Evolutionary conservation across 2,797 vertebrate genomes (phyloP).

Genomic region (Enteromius radiatus): DNA sequence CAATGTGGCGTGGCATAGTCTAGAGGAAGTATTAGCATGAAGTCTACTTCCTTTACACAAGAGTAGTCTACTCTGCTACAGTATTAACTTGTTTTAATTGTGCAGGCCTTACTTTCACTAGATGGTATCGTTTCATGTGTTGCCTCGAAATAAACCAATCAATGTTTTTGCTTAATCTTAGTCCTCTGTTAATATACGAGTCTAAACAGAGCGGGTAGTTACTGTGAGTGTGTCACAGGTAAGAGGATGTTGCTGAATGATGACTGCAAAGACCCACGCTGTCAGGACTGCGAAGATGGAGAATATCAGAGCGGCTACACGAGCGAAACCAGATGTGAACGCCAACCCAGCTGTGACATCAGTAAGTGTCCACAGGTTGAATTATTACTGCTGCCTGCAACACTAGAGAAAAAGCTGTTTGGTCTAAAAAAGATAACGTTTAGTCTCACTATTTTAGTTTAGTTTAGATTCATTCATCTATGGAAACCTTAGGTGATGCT

Average conservation of each 20-base stretch:
- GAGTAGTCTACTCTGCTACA: not conserved
- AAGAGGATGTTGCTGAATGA: conserved; percentile 2
- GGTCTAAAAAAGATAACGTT: not conserved
- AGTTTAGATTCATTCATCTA: not conserved
- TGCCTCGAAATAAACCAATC: not conserved
- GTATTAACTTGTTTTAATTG: not conserved
- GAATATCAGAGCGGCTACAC: conserved; percentile 71
- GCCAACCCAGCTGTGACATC: conserved; percentile 72
- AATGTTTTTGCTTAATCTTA: not conserved
- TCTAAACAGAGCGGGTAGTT: not conserved
- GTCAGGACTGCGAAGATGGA: conserved; percentile 28
- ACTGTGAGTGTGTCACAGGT: conserved; percentile 64
- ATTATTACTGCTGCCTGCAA: not conserved
- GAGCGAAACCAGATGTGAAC: accelerated
- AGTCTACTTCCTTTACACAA: not conserved
- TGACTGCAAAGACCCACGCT: conserved; percentile 61
- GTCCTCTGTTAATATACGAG: not conserved
- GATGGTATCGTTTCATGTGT: not conserved
- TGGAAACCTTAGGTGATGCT: not conserved
- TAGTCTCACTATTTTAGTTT: not conserved
- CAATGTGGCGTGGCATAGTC: not conserved
- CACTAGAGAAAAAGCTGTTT: not conserved
- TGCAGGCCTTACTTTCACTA: not conserved
- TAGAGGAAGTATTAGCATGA: not conserved
- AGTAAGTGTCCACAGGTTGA: conserved; percentile 66